A percentile compares a stretch with the other conserved stretches of the same genome.
Evolutionary conservation across 1,140 invertebrate genomes (phyloP).

Genomic region (Pollicipes pollicipes): DNA sequence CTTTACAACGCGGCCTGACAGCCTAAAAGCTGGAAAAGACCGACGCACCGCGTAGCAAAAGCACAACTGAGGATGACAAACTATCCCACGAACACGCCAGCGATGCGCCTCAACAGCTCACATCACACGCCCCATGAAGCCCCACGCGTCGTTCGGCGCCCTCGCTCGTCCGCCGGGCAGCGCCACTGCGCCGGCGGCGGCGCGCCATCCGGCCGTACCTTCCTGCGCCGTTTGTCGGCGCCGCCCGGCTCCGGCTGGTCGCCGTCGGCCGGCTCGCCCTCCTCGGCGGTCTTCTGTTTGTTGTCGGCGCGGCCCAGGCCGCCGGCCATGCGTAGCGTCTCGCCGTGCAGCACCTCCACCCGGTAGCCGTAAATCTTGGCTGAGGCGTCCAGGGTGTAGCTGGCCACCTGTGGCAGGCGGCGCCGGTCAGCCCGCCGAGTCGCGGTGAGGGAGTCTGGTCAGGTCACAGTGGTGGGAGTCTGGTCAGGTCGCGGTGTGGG

Average conservation of each 20-base stretch:
- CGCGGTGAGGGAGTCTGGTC: not conserved
- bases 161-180: no score
- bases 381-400: conserved; percentile 59
- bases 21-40: no score
- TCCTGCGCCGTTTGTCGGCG: not conserved
- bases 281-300: conserved; percentile 28
- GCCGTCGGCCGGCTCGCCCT: conserved; percentile 26
- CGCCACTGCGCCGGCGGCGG: no score
- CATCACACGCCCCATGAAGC: no score
- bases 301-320: conserved; percentile 33
- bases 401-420: conserved; percentile 41
- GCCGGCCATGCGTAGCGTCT: conserved; percentile 55
- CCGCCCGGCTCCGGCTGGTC: conserved; percentile 21
- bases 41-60: no score
- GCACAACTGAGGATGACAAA: no score
- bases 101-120: no score
- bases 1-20: no score
- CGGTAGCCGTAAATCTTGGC: conserved; percentile 62
- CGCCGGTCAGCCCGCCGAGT: not conserved
- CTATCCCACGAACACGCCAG: no score
- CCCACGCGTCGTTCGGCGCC: no score
- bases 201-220: not conserved
- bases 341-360: conserved; percentile 56
- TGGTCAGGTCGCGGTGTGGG: not conserved
- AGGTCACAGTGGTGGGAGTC: not conserved